Percentiles rank a stretch among this genome's conserved stretches.
Conservation (phyloP, 2,113 vertebrate genomes). For the Lepisosteus oculatus region DNA sequence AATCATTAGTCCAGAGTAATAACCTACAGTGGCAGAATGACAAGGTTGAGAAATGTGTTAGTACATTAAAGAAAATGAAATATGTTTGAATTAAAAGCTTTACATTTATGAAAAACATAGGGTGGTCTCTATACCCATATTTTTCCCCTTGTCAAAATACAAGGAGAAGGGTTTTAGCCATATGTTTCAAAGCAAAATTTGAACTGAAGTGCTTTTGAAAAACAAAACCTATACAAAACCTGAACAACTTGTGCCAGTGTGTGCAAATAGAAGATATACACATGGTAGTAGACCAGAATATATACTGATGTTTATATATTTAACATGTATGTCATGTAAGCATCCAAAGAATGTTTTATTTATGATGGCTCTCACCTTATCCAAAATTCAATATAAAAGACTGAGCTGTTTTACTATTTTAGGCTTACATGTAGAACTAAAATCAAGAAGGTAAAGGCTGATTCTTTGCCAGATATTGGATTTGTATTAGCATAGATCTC, state of each 20-base stretch:
- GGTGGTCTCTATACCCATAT: neutral
- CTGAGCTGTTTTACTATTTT: neutral
- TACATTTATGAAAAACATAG: neutral
- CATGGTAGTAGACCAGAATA: too few species aligned
- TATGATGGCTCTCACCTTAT: neutral
- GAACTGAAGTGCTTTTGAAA: too few species aligned
- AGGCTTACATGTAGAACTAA: neutral
- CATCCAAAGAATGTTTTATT: neutral
- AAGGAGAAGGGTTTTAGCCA: too few species aligned
- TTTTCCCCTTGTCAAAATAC: too few species aligned
- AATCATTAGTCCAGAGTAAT: conserved; percentile 6
- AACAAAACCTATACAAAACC: too few species aligned
- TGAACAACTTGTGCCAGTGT: too few species aligned
- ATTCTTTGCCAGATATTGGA: neutral
- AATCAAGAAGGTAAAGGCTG: neutral
- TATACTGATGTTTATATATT: neutral
- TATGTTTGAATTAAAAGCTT: neutral
- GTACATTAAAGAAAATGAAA: neutral
- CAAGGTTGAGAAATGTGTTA: neutral
- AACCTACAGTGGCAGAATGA: neutral
- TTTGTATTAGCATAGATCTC: neutral
- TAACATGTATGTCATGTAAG: neutral
- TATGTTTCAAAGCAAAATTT: too few species aligned
- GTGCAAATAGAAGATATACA: too few species aligned
- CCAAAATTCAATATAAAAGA: neutral